These are phyloP conservation scores for Piezodorus guildinii DNA, from an alignment of 1,140 invertebrate genomes.

Conservation along the genomic window DNA sequence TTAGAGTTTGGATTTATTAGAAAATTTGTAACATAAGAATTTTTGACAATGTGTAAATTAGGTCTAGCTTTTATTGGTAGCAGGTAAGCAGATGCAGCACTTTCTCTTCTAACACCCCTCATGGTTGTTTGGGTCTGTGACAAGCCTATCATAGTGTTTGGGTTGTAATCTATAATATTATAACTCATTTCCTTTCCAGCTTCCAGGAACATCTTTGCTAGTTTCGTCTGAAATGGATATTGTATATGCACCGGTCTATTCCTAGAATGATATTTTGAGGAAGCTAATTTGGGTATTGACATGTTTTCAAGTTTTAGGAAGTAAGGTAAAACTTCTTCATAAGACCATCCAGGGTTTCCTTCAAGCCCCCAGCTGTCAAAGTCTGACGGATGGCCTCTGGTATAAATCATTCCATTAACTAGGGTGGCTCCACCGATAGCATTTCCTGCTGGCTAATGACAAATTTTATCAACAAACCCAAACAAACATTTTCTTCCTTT, in stretches of 20 bases:
- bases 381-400: conserved; percentile 47
- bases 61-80: conserved; percentile 46
- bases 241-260: conserved; percentile 45
- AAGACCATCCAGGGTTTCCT: conserved; percentile 53
- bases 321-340: conserved; percentile 44
- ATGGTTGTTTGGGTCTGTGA: conserved; percentile 36
- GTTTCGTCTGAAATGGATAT: conserved; percentile 31
- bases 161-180: conserved; percentile 3
- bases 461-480: conserved; percentile 65
- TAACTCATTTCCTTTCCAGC: conserved; percentile 32
- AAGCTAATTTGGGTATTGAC: conserved; percentile 40
- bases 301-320: conserved; percentile 44
- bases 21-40: conserved; percentile 41
- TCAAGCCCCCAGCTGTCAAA: conserved; percentile 53
- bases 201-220: conserved; percentile 36
- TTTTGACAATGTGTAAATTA: conserved; percentile 53
- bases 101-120: conserved; percentile 19
- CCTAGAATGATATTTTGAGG: conserved; percentile 33
- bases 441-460: conserved; percentile 30
- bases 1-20: conserved; percentile 41
- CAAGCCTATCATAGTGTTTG: background rate
- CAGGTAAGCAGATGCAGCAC: conserved; percentile 46
- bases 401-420: conserved; percentile 54
- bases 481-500: conserved; percentile 41
- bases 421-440: conserved; percentile 44